These are phyloP conservation scores for Troides aeacus DNA, from an alignment of 2,888 invertebrate genomes.

Conservation along the genomic window DNA sequence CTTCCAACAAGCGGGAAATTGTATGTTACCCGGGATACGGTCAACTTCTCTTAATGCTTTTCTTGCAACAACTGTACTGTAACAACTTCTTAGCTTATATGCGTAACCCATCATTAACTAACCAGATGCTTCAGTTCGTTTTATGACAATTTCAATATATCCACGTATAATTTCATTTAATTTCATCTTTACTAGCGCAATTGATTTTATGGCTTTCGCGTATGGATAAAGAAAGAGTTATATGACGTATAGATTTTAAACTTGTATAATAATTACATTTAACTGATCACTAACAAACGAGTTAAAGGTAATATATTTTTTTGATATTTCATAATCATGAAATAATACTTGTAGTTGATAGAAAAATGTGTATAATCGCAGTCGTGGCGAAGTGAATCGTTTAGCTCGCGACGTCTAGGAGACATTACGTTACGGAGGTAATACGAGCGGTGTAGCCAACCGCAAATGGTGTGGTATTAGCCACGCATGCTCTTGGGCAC, in stretches of 20 bases:
- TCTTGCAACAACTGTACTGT: slow-evolving; percentile 21
- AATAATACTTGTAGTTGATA: background rate
- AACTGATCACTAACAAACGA: background rate
- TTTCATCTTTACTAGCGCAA: background rate
- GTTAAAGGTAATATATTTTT: background rate
- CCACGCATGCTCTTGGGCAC: slow-evolving; percentile 53
- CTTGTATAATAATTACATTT: background rate
- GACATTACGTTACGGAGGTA: slow-evolving; percentile 34
- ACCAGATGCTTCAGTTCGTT: background rate
- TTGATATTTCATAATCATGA: background rate
- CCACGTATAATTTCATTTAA: background rate
- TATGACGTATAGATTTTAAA: background rate
- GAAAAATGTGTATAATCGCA: slow-evolving; percentile 8
- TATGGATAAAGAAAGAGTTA: background rate
- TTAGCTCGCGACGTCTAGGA: slow-evolving; percentile 3
- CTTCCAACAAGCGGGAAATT: slow-evolving; percentile 27
- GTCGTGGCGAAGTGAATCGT: slow-evolving; percentile 14
- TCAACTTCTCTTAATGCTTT: slow-evolving; percentile 25
- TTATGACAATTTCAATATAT: background rate
- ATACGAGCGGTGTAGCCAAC: slow-evolving; percentile 50
- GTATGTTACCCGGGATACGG: slow-evolving; percentile 21
- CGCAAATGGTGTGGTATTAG: slow-evolving; percentile 64
- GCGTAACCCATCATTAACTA: slow-evolving; percentile 15
- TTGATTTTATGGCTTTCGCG: background rate
- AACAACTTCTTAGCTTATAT: slow-evolving; percentile 23